Evolutionary conservation across 2,113 vertebrate genomes (phyloP), one percentile per base, ranked within the genome.

Genomic region (Chiloscyllium plagiosum): DNA sequence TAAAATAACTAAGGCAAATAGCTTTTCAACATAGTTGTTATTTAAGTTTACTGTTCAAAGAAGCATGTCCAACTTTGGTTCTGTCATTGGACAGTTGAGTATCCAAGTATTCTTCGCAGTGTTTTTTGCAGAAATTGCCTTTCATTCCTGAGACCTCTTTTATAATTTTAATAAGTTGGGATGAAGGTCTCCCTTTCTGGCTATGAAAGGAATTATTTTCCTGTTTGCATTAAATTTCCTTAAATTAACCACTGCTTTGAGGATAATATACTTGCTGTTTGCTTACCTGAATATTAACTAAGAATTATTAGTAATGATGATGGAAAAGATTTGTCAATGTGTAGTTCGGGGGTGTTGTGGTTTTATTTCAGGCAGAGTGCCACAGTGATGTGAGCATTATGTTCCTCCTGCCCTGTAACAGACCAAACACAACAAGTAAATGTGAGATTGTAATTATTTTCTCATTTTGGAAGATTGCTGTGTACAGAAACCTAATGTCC

Each of bases 321-420:
- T 50, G 42, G 37, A 95, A 95, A 72, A 17, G 33, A 26, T 8
- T 15, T 42, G 26, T 29, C 68, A 95, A 72, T 50, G 13, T 90
- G 26, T 61, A 8, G 72, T 13, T 72, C 47, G 94, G 69, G 50
- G 37, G 94, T 95, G 42, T 47, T 76, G 68, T 50, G 93, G 93
- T 72, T 76, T 26, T 33, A 10, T 70, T 93, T 95, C 69, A 50
- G 94, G 94, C 92, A 94, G 87, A 94, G 70, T 94, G 92, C 37
- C 92, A 94, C 69, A 94, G 87, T 90, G 61, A 94, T 93, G 90
- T 56, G 87, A 69, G 66, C n/a, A 94, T 69, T 69, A 69, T 5
- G 10, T 94, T 94, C 66, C 92, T 47, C 66, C 37, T 94, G 92
- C 22, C 94, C 47, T 72, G 94, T 76, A 72, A 72, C 94, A 95